Evolutionary conservation across 2,888 invertebrate species (phyloP).

Genomic region (Danaus chrysippus): DNA sequence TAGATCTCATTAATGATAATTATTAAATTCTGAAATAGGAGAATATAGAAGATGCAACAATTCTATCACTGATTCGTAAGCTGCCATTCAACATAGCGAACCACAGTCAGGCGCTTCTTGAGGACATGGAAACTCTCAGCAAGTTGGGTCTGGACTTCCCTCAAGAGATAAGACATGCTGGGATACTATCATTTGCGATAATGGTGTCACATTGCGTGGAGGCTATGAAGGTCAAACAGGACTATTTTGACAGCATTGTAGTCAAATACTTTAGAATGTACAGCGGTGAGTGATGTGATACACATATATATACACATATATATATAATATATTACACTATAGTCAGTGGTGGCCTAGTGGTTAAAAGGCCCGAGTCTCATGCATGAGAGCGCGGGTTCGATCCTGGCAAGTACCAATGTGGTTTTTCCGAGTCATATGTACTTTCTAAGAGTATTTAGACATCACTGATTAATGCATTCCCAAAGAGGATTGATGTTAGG

Average conservation of each 20-base stretch:
- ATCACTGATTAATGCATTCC: too few species aligned
- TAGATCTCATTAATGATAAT: neutral
- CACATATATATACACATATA: neutral
- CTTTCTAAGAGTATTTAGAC: too few species aligned
- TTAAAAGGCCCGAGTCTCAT: too few species aligned
- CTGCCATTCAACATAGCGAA: slow-evolving; percentile 85
- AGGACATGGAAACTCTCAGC: slow-evolving; percentile 75
- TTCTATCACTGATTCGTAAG: slow-evolving; percentile 82
- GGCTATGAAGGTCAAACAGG: slow-evolving; percentile 72
- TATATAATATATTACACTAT: too few species aligned
- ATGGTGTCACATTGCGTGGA: slow-evolving; percentile 83
- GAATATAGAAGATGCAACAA: slow-evolving; percentile 80
- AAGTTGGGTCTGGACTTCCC: slow-evolving; percentile 62
- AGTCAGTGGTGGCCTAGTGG: too few species aligned
- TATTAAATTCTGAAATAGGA: slow-evolving; percentile 43
- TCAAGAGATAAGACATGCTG: slow-evolving; percentile 81
- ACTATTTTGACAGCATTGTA: slow-evolving; percentile 84
- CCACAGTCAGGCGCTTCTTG: slow-evolving; percentile 67
- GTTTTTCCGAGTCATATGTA: too few species aligned
- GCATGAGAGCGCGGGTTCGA: too few species aligned
- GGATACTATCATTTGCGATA: slow-evolving; percentile 84
- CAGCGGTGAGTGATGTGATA: slow-evolving; percentile 32
- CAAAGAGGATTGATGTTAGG: too few species aligned
- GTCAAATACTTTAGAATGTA: slow-evolving; percentile 85
- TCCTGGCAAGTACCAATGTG: too few species aligned